phyloP scores from a whole-genome alignment of 2,797 vertebrate species.

The Meda fulgida region DNA sequence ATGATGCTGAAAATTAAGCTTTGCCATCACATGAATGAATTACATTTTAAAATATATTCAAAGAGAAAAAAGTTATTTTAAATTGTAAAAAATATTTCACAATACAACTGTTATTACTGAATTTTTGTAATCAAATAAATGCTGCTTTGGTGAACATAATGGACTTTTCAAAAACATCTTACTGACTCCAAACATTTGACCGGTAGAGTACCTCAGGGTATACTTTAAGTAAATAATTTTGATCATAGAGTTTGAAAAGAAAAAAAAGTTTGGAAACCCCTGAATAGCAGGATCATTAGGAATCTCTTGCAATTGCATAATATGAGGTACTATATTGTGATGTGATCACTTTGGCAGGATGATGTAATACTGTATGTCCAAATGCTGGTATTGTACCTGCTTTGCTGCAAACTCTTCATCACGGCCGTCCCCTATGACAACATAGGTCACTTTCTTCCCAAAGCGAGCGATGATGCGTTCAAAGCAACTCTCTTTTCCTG shows the following conservation, averaged over 20 bases:
- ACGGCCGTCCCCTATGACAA: conserved; percentile 96
- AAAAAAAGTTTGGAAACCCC: background rate
- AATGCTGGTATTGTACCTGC: conserved; percentile 79
- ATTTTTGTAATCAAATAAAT: background rate
- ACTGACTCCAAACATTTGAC: background rate
- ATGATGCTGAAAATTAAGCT: background rate
- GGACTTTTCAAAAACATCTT: background rate
- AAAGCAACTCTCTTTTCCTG: conserved; percentile 98
- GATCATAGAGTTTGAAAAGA: background rate
- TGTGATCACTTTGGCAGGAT: background rate
- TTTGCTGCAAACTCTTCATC: conserved; percentile 98
- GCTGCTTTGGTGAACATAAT: background rate
- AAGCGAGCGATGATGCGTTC: conserved; percentile 96
- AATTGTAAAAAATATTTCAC: background rate
- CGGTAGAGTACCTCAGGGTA: background rate
- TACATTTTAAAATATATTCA: background rate
- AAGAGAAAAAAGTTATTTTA: background rate
- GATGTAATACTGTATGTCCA: background rate
- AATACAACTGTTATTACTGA: background rate
- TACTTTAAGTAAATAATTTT: background rate
- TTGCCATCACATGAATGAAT: background rate
- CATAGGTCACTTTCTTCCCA: conserved; percentile 97
- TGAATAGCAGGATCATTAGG: background rate
- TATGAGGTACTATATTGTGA: background rate
- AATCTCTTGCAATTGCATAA: background rate